A percentile compares a stretch with the other conserved stretches of the same genome.
phyloP scores from a whole-genome alignment of 23 tunicate species.

The Pegea sp. region DNA sequence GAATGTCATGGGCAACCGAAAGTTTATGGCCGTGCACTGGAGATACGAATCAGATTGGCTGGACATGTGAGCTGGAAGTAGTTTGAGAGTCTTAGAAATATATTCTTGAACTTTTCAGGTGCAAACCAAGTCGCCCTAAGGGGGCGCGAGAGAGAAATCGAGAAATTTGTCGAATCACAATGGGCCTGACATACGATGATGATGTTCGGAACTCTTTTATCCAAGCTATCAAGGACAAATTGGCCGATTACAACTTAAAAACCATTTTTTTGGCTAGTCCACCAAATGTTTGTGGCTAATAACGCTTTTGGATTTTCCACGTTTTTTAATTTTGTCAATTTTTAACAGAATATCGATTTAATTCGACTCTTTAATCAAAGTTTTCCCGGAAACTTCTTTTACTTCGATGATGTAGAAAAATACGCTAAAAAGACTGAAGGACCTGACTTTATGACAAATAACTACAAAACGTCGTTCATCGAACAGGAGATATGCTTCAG shows the following conservation, averaged over 20 bases:
- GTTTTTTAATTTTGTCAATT: not conserved
- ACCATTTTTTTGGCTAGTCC: conserved; percentile 77
- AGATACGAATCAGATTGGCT: conserved; percentile 98
- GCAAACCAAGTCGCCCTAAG: conserved; percentile 92
- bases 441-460: conserved; percentile 45
- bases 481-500: conserved; percentile 98
- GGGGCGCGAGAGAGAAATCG: conserved; percentile 95
- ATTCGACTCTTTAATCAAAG: conserved; percentile 77
- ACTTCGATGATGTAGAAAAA: conserved; percentile 60
- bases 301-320: not conserved
- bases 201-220: conserved; percentile 43
- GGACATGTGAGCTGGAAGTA: conserved; percentile 52
- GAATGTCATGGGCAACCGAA: conserved; percentile 41
- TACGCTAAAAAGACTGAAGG: conserved; percentile 49
- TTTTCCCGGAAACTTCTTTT: conserved; percentile 93
- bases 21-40: conserved; percentile 93
- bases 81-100: not conserved
- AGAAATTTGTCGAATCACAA: conserved; percentile 74
- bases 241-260: conserved; percentile 88
- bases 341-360: conserved; percentile 63
- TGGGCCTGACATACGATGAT: conserved; percentile 72
- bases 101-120: conserved; percentile 16
- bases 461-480: conserved; percentile 88
- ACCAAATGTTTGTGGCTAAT: conserved; percentile 61
- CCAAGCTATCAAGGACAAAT: conserved; percentile 62